Conservation (phyloP, 1,140 invertebrate species). For the Drosophila sp. region DNA sequence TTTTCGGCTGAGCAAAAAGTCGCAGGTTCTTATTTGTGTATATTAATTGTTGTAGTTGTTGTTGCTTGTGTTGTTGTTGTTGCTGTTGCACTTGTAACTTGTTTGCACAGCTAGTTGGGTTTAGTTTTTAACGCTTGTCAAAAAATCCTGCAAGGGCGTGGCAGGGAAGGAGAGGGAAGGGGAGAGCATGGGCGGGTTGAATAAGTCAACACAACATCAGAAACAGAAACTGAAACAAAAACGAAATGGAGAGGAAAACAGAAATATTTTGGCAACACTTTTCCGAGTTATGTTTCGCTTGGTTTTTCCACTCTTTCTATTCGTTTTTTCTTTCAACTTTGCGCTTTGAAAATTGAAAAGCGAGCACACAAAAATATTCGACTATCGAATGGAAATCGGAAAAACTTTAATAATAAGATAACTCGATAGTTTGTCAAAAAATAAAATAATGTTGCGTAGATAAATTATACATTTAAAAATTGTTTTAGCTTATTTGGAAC, state of each 20-base stretch:
- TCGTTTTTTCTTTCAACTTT: not conserved
- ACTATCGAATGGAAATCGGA: too few species aligned
- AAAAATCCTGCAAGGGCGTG: conserved; percentile 1
- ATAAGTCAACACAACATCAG: conserved; percentile 33
- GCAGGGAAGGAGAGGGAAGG: too few species aligned
- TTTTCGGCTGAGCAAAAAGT: conserved; percentile 57
- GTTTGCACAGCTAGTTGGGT: conserved; percentile 52
- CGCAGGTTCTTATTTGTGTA: conserved; percentile 54
- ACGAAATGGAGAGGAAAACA: conserved; percentile 30
- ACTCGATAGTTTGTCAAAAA: too few species aligned
- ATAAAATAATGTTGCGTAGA: too few species aligned
- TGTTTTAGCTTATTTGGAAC: too few species aligned
- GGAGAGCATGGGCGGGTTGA: conserved; percentile 4
- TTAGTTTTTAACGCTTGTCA: conserved; percentile 62
- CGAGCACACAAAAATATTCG: not conserved
- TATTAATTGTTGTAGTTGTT: conserved; percentile 60
- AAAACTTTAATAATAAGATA: too few species aligned
- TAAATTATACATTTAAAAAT: too few species aligned
- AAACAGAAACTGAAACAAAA: conserved; percentile 41
- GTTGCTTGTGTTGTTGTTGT: conserved; percentile 25
- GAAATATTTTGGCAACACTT: conserved; percentile 50
- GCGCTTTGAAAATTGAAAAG: conserved; percentile 4
- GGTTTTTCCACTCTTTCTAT: not conserved
- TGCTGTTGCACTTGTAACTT: conserved; percentile 52
- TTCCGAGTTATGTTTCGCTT: conserved; percentile 50